Conservation (phyloP, 1,140 invertebrate genomes). For the Drosophila equinoxialis region DNA sequence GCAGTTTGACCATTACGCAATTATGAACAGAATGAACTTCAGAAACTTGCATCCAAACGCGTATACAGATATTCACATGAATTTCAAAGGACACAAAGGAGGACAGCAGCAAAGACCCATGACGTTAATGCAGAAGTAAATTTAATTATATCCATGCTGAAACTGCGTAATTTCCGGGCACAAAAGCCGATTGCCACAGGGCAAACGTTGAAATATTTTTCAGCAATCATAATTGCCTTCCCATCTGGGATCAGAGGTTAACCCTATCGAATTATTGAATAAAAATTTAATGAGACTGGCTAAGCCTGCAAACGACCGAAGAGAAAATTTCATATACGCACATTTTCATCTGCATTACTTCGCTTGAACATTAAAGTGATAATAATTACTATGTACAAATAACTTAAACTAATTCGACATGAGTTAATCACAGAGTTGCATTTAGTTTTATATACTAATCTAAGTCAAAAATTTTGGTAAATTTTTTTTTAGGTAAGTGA, state of each 20-base stretch:
- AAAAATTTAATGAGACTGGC: slow-evolving; percentile 53
- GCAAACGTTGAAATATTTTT: slow-evolving; percentile 7
- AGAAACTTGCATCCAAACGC: not conserved
- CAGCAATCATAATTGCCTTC: slow-evolving; percentile 45
- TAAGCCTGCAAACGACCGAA: not conserved
- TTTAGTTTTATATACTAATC: too few species aligned
- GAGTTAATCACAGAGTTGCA: too few species aligned
- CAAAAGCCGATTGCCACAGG: slow-evolving; percentile 11
- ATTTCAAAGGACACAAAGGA: not conserved
- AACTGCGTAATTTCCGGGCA: slow-evolving; percentile 11
- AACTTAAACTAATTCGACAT: too few species aligned
- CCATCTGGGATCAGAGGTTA: slow-evolving; percentile 33
- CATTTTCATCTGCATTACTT: not conserved
- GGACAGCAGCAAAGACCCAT: not conserved
- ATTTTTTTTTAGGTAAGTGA: too few species aligned
- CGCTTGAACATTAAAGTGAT: not conserved
- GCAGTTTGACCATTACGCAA: not conserved
- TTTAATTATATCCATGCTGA: slow-evolving; percentile 22
- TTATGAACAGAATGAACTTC: not conserved
- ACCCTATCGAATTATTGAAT: slow-evolving; percentile 45
- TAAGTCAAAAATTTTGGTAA: too few species aligned
- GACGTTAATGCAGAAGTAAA: slow-evolving; percentile 13
- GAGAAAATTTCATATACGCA: not conserved
- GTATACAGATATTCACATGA: not conserved
- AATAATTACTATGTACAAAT: too few species aligned